These are phyloP conservation scores for Hylaeus anthracinus DNA, from an alignment of 1,140 invertebrate species.

Conservation along the genomic window DNA sequence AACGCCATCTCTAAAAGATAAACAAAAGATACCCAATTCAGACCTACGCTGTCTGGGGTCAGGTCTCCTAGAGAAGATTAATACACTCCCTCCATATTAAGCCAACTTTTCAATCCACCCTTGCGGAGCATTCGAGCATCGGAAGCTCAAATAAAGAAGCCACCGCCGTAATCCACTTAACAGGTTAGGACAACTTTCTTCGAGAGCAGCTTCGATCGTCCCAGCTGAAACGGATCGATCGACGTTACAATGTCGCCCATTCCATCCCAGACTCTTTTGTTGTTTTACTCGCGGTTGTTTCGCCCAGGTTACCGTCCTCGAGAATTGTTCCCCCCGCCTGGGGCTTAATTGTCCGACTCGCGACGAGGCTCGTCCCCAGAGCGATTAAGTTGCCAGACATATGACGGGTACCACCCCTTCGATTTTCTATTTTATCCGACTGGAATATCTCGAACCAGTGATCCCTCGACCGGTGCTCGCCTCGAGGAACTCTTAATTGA, in stretches of 20 bases:
- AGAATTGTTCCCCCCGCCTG: background rate
- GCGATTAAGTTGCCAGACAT: conserved; percentile 6
- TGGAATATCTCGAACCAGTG: background rate
- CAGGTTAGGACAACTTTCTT: conserved; percentile 1
- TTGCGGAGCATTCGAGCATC: too few relatives aligned
- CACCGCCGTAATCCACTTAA: conserved; percentile 3
- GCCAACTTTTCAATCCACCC: too few relatives aligned
- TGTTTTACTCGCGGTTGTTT: background rate
- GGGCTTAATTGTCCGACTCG: conserved; percentile 7
- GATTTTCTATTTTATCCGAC: background rate
- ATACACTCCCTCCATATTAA: too few relatives aligned
- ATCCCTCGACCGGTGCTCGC: background rate
- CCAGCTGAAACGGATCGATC: background rate
- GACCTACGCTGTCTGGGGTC: too few relatives aligned
- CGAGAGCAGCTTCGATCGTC: background rate
- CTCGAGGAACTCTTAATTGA: conserved; percentile 28
- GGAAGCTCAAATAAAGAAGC: too few relatives aligned
- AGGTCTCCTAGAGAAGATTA: too few relatives aligned
- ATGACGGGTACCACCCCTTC: conserved; percentile 6
- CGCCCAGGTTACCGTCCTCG: background rate
- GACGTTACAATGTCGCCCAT: conserved; percentile 2
- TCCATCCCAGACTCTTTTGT: background rate
- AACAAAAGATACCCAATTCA: too few relatives aligned
- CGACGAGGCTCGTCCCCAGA: background rate
- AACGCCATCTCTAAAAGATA: too few relatives aligned